A percentile compares a stretch with the other conserved stretches of the same genome.
Conservation (phyloP, 2,888 invertebrate species). For the Ptychoptera albimana region DNA sequence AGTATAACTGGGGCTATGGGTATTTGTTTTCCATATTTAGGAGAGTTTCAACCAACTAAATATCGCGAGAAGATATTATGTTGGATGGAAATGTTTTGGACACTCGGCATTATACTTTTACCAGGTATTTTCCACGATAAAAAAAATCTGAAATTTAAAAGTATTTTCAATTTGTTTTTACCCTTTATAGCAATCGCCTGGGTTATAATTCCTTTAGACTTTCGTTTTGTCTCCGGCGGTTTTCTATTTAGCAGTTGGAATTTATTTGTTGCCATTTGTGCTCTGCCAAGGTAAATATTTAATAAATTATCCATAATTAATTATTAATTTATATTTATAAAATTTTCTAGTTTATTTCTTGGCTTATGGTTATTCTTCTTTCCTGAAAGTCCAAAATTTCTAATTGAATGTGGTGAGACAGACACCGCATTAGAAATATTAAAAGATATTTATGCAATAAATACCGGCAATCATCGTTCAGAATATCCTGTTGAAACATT, state of each 20-base stretch:
- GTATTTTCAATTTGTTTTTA: conserved; percentile 3
- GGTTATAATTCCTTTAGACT: conserved; percentile 56
- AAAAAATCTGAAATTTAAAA: not conserved
- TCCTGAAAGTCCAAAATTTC: conserved; percentile 71
- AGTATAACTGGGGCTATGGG: conserved; percentile 72
- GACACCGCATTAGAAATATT: conserved; percentile 56
- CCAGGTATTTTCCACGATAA: conserved; percentile 41
- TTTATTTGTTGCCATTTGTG: conserved; percentile 60
- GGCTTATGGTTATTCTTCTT: conserved; percentile 52
- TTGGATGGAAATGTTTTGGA: conserved; percentile 81
- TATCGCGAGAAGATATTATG: conserved; percentile 65
- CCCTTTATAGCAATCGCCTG: conserved; percentile 50
- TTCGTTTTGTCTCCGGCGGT: conserved; percentile 37
- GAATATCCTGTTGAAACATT: conserved; percentile 57
- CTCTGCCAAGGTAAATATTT: conserved; percentile 39
- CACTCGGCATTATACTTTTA: conserved; percentile 55
- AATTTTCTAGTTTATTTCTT: conserved; percentile 17
- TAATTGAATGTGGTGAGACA: conserved; percentile 62
- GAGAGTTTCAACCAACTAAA: conserved; percentile 66
- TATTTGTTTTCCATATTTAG: conserved; percentile 65
- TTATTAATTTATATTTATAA: not conserved
- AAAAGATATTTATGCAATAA: conserved; percentile 49
- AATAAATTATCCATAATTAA: not conserved
- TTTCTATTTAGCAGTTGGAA: conserved; percentile 69
- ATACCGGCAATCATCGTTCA: conserved; percentile 52